These are phyloP conservation scores for Leucophenga maculata DNA, from an alignment of 2,888 invertebrate genomes.

Conservation along the genomic window DNA sequence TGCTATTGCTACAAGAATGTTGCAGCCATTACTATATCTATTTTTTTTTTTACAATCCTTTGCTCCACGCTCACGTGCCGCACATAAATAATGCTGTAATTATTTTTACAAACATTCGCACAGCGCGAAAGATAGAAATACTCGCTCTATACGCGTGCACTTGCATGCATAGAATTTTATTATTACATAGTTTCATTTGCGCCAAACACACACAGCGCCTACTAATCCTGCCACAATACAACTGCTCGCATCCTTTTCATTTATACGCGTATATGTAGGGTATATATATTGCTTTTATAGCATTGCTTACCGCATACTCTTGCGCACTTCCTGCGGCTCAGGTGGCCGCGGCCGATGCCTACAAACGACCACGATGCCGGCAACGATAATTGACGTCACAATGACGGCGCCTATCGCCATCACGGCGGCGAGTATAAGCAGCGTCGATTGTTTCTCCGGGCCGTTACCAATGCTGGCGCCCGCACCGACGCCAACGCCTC, in stretches of 20 bases:
- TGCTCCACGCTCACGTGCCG: constrained; percentile 46
- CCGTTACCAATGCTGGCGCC: constrained; percentile 62
- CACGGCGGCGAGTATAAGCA: constrained; percentile 71
- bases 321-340: constrained; percentile 73
- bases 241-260: neutral
- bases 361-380: constrained; percentile 72
- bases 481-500: constrained; percentile 50
- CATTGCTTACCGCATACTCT: constrained; percentile 71
- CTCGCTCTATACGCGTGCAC: neutral
- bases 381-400: constrained; percentile 73
- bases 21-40: neutral
- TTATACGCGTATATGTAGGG: neutral
- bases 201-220: neutral
- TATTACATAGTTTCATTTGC: constrained; percentile 42
- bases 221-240: constrained; percentile 28
- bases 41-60: constrained; percentile 10
- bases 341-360: constrained; percentile 72
- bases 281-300: neutral
- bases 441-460: constrained; percentile 71
- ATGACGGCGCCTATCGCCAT: constrained; percentile 72
- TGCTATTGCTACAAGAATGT: constrained; percentile 1
- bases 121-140: too few relatives aligned
- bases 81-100: constrained; percentile 61
- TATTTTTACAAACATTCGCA: constrained; percentile 48
- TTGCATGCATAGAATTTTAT: constrained; percentile 55